Conservation (phyloP, 2,888 invertebrate genomes). For the Linnaemya tessellans region DNA sequence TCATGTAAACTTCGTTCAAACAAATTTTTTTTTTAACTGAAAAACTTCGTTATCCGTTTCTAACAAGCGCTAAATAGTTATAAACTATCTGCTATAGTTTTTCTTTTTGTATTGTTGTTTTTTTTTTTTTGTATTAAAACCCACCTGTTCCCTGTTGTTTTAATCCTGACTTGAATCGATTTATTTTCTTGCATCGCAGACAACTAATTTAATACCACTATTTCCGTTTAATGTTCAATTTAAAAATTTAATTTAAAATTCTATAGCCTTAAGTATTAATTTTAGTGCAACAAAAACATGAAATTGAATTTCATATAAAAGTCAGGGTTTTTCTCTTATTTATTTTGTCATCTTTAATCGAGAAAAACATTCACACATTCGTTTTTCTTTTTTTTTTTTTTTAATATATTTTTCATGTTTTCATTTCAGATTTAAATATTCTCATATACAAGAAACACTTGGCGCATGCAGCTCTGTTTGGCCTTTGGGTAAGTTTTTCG, state of each 20-base stretch:
- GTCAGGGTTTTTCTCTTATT: conserved; percentile 50
- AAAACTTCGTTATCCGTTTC: no score
- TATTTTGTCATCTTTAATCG: conserved; percentile 49
- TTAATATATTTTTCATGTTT: background rate
- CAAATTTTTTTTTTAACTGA: no score
- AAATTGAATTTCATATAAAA: conserved; percentile 66
- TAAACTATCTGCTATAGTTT: background rate
- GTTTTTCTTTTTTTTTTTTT: no score
- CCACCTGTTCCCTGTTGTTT: background rate
- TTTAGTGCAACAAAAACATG: conserved; percentile 58
- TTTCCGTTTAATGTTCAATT: conserved; percentile 46
- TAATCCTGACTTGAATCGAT: background rate
- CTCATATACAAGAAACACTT: conserved; percentile 15
- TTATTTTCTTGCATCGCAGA: conserved; percentile 9
- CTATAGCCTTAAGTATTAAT: conserved; percentile 56
- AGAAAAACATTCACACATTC: conserved; percentile 30
- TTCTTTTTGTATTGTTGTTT: background rate
- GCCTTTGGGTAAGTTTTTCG: conserved; percentile 58
- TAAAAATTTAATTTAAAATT: conserved; percentile 63
- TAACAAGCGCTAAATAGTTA: no score
- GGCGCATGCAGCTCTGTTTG: conserved; percentile 20
- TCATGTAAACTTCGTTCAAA: no score
- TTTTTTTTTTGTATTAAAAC: background rate
- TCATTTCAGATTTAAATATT: conserved; percentile 18
- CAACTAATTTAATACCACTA: conserved; percentile 2